Percentiles rank a stretch among this genome's conserved stretches.
Conservation (phyloP, 2,113 vertebrate genomes). For the Corapipo altera region DNA sequence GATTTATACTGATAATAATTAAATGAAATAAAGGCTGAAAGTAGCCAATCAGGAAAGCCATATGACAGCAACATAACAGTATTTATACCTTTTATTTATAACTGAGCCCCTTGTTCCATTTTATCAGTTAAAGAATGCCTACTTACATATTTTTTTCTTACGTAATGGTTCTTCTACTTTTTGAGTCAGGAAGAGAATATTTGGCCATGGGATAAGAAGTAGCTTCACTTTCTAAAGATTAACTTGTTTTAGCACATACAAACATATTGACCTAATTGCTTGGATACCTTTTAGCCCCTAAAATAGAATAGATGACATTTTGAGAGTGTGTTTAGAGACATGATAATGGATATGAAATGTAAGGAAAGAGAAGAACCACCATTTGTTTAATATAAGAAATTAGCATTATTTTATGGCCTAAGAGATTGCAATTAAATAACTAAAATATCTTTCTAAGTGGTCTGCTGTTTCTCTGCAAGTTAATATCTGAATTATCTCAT, state of each 20-base stretch:
- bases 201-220: background rate
- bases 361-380: background rate
- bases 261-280: background rate
- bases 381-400: background rate
- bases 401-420: background rate
- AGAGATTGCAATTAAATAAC: background rate
- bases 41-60: background rate
- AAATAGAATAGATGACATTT: background rate
- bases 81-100: background rate
- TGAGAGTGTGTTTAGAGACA: background rate
- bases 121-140: background rate
- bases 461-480: background rate
- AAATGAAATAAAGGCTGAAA: background rate
- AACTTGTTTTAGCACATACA: background rate
- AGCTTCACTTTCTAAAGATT: background rate
- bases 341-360: background rate
- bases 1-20: background rate
- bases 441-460: background rate
- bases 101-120: background rate
- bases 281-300: background rate
- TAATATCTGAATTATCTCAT: background rate
- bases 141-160: background rate
- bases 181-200: background rate
- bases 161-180: background rate
- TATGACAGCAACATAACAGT: background rate